Base-by-base conservation (phyloP, 2,113 vertebrate genomes). In the Telmatochromis sp. region DNA sequence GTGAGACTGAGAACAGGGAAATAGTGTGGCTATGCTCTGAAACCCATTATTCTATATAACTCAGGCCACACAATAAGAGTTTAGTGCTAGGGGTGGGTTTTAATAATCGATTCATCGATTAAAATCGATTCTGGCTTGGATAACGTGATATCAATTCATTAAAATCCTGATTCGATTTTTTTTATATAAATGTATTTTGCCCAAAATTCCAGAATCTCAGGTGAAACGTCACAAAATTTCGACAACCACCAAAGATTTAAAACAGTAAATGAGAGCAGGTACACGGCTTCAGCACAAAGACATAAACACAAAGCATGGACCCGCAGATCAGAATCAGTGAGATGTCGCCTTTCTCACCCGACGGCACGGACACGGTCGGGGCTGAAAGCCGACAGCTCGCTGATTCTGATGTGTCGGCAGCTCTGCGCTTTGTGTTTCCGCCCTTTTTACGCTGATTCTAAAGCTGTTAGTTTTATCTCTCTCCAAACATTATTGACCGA, bases 401-500 rank as follows among this genome's bases (percentile, higher is more conserved):
- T 17, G 45, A 47, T 47, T 47, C 7, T 47, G 15, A 17, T 17
- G 15, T 17, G 0, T 47, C 1, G 0, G 45, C 7, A 0, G 45
- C 1, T 15, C 13, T 1, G 2, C 0, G 7, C 14, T 47, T 47
- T 47, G 45, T 47, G 4, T 47, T 47, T 0, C 1, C 1, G 2
- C 0, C 45, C 0, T 45, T 15, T 47, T 7, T 15, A 0, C 6
- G 0, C 13, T 45, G 42, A 15, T 45, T 45, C 13, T 45, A 45
- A 45, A 45, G 42, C 42, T 7, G 42, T 4, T 45, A 1, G 42
- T 45, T 45, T 45, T 0, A 14, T 45, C 1, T 45, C 42, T 45
- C 42, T 6, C 5, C 12, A 42, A 13, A 42, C 40, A 13, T 0
- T 42, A 42, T 40, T 42, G 40, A 42, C 11, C 3, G 40, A 42